A percentile compares a stretch with the other conserved stretches of the same genome.
Conservation (phyloP, 2,113 vertebrate genomes). For the Aplodontia rufa region DNA sequence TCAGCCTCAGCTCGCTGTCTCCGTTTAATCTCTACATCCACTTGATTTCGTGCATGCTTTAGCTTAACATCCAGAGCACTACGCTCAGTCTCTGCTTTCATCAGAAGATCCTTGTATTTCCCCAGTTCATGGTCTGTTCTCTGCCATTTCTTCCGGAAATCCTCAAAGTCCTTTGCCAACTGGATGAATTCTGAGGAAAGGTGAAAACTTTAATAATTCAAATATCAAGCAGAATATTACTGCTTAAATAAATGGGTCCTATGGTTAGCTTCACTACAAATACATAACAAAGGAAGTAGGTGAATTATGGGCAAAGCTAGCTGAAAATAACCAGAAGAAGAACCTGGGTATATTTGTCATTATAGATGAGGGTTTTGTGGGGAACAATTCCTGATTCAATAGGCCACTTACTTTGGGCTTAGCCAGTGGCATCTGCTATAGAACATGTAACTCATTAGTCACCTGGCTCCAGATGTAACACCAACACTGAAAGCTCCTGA, state of each 20-base stretch:
- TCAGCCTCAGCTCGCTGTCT: slow-evolving; percentile 95
- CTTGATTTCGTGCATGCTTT: slow-evolving; percentile 98
- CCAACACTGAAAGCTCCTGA: slow-evolving; percentile 46
- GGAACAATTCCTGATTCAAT: slow-evolving; percentile 36
- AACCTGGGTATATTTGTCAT: not conserved
- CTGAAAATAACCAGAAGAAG: slow-evolving; percentile 50
- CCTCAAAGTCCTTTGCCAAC: slow-evolving; percentile 93
- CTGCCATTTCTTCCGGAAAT: slow-evolving; percentile 90
- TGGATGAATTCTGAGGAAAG: slow-evolving; percentile 92
- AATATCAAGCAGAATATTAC: slow-evolving; percentile 16
- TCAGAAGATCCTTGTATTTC: slow-evolving; percentile 90
- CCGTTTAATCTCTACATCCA: slow-evolving; percentile 96
- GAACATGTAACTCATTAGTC: slow-evolving; percentile 69
- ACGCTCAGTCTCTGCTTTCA: slow-evolving; percentile 92
- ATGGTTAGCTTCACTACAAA: not conserved
- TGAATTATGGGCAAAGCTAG: not conserved
- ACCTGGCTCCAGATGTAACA: slow-evolving; percentile 73
- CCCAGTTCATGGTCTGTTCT: slow-evolving; percentile 88
- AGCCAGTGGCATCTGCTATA: slow-evolving; percentile 60
- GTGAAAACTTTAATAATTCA: slow-evolving; percentile 58
- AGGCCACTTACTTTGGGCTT: slow-evolving; percentile 50
- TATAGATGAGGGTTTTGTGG: not conserved
- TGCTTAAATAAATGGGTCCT: not conserved
- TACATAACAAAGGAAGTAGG: not conserved
- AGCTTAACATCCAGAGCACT: slow-evolving; percentile 95